Evolutionary conservation across 1,140 invertebrate genomes (phyloP).

Genomic region (Trachelipus rathkii): DNA sequence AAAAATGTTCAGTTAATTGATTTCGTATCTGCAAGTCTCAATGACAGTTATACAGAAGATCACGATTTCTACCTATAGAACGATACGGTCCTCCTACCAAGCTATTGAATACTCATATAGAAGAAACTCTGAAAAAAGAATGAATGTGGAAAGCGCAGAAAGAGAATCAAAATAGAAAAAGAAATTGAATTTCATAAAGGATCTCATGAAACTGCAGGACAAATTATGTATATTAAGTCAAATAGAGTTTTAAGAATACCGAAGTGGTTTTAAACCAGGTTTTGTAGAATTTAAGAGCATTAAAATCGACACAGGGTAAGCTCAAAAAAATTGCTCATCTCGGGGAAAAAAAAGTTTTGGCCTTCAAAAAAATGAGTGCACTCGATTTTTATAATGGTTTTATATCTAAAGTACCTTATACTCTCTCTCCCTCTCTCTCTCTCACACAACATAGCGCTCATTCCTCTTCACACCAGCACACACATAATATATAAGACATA

Average conservation of each 20-base stretch:
- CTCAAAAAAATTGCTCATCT: no score
- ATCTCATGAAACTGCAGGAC: conserved; percentile 6
- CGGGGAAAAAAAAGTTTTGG: no score
- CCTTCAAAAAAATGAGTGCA: conserved; percentile 41
- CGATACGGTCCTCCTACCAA: no score
- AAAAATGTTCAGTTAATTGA: conserved; percentile 26
- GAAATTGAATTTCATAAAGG: not conserved
- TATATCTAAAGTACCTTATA: conserved; percentile 29
- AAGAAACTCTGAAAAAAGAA: not conserved
- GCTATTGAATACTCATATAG: no score
- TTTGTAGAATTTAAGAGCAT: conserved; percentile 35
- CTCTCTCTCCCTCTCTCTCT: no score
- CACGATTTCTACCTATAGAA: no score
- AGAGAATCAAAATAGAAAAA: not conserved
- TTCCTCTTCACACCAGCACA: no score
- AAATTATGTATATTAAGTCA: conserved; percentile 22
- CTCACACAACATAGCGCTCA: no score
- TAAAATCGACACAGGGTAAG: conserved; percentile 28
- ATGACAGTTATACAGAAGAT: no score
- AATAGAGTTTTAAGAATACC: conserved; percentile 24
- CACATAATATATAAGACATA: no score
- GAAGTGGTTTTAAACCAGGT: conserved; percentile 30
- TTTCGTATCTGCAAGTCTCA: not conserved
- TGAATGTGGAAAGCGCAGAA: not conserved
- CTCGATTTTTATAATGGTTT: conserved; percentile 42